Evolutionary conservation across 2,113 vertebrate species (phyloP).

Genomic region (Syrrhaptes paradoxus): DNA sequence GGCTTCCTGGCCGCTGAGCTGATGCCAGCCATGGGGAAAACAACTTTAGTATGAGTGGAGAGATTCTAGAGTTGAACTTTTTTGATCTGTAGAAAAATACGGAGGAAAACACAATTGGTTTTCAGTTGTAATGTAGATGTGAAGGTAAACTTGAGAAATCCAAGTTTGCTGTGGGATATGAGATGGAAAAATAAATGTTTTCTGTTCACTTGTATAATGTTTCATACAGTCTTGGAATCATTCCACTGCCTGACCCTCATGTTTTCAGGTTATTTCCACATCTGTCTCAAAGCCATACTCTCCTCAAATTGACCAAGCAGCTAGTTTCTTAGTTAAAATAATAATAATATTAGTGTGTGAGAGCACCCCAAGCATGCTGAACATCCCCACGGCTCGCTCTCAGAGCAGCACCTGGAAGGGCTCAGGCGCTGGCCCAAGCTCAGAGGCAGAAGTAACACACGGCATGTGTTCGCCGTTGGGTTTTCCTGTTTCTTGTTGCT

Average conservation of each 20-base stretch:
- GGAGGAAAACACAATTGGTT: background rate
- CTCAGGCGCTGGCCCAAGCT: background rate
- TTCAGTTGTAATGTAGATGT: slow-evolving; percentile 22
- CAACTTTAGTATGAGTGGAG: background rate
- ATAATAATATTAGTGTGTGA: background rate
- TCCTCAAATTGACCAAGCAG: slow-evolving; percentile 21
- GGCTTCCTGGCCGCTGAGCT: background rate
- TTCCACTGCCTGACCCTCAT: slow-evolving; percentile 18
- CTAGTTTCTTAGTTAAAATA: slow-evolving; percentile 12
- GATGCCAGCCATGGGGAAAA: background rate
- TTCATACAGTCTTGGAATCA: slow-evolving; percentile 34
- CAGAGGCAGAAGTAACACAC: background rate
- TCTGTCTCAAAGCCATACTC: background rate
- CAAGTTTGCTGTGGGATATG: slow-evolving; percentile 2
- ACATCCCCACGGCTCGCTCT: background rate
- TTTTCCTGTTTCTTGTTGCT: slow-evolving; percentile 49
- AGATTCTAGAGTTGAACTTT: background rate
- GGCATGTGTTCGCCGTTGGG: background rate
- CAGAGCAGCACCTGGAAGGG: slow-evolving; percentile 7
- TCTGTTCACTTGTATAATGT: slow-evolving; percentile 47
- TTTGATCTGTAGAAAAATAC: background rate
- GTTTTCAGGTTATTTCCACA: slow-evolving; percentile 49
- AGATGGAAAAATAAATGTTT: slow-evolving; percentile 43
- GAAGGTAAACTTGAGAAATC: slow-evolving; percentile 50
- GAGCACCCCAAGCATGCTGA: background rate